Evolutionary conservation across 2,797 vertebrate genomes (phyloP).

Genomic region (Gadopsis bispinosus): DNA sequence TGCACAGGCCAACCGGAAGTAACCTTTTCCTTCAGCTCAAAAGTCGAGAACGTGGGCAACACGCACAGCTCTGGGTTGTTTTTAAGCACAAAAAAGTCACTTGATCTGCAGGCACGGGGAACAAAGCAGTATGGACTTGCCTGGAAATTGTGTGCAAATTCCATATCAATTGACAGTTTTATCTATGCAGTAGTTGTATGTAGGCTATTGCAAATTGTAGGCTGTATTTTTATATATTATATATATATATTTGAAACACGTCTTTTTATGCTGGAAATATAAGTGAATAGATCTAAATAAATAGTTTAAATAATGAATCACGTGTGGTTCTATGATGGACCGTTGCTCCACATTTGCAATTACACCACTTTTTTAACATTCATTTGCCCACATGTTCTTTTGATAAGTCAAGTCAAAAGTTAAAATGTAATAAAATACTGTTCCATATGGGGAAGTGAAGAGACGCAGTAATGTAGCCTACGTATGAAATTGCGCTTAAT

Average conservation of each 20-base stretch:
- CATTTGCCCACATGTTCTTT: background rate
- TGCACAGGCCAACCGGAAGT: conserved; percentile 39
- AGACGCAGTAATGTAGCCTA: too few species aligned
- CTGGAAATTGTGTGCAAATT: background rate
- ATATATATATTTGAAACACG: too few species aligned
- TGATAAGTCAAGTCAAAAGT: background rate
- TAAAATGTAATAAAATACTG: background rate
- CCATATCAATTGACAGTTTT: background rate
- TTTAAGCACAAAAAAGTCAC: background rate
- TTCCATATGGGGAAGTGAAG: background rate
- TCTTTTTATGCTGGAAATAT: too few species aligned
- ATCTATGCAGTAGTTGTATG: too few species aligned
- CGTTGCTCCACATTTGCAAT: background rate
- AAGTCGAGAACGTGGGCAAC: background rate
- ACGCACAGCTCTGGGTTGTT: background rate
- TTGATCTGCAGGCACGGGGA: background rate
- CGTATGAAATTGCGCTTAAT: background rate
- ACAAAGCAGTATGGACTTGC: background rate
- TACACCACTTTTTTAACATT: background rate
- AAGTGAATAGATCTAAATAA: too few species aligned
- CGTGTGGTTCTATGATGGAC: background rate
- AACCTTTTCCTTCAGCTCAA: conserved; percentile 54
- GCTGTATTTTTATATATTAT: too few species aligned
- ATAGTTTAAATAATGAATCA: too few species aligned
- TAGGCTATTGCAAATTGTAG: too few species aligned